A percentile compares a stretch with the other conserved stretches of the same genome.
Evolutionary conservation across 2,888 invertebrate genomes (phyloP).

Genomic region (Ferdinandea cuprea): DNA sequence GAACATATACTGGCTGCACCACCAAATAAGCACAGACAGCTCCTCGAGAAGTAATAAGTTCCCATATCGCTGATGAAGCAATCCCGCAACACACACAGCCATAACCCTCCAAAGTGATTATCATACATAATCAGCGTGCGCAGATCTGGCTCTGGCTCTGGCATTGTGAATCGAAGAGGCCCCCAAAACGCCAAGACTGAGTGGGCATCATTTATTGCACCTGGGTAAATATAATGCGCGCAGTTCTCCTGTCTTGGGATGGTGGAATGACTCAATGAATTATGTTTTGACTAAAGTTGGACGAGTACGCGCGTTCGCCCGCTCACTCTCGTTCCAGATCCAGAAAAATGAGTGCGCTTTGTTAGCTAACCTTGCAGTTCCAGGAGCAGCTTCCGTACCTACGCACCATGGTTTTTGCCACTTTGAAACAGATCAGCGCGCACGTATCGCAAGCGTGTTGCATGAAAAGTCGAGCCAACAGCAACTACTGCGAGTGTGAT

Average conservation of each 20-base stretch:
- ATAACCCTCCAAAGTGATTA: constrained; percentile 64
- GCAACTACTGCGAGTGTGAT: constrained; percentile 56
- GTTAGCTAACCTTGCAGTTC: constrained; percentile 32
- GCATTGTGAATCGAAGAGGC: constrained; percentile 40
- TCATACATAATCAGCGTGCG: constrained; percentile 67
- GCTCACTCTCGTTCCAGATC: constrained; percentile 29
- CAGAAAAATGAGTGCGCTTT: constrained; percentile 42
- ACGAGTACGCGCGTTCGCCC: too few species aligned
- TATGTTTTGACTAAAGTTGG: constrained; percentile 44
- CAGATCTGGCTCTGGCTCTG: constrained; percentile 48
- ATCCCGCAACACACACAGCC: constrained; percentile 52
- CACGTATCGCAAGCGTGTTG: constrained; percentile 61
- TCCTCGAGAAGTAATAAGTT: constrained; percentile 68
- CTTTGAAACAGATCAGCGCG: constrained; percentile 56
- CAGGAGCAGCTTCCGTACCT: constrained; percentile 72
- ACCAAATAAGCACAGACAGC: constrained; percentile 20
- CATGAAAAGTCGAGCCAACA: constrained; percentile 43
- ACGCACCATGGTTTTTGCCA: constrained; percentile 44
- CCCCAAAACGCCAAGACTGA: constrained; percentile 46
- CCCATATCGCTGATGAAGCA: constrained; percentile 70
- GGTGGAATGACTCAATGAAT: constrained; percentile 61
- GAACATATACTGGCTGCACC: constrained; percentile 29
- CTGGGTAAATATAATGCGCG: constrained; percentile 65
- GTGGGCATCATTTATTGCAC: constrained; percentile 71
- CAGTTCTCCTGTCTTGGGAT: constrained; percentile 24